Base-by-base conservation (phyloP, 35 echinoderm and acorn worm genomes). In the Antedon bifida region DNA sequence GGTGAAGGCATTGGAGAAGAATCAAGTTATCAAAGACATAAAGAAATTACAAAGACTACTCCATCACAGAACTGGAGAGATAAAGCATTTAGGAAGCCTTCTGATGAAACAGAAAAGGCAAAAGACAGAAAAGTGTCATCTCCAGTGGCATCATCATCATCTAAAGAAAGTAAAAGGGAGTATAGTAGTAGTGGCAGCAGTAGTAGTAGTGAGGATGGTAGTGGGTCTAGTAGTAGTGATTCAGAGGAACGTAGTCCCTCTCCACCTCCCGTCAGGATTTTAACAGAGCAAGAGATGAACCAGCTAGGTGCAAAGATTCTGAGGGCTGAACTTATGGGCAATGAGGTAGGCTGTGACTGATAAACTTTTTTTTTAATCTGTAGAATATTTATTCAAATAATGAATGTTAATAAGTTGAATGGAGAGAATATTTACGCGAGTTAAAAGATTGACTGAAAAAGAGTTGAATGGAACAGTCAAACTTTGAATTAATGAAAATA, bases 211-310 rank as follows among this genome's bases (percentile, higher is more conserved):
- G 90, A 84, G 81, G 82, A 84, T 36, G 87, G 84, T 14, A 75
- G 75, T 64, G 85, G 34, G 46, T 74, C 55, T 38, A 78, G 51
- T 82, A 29, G 34, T 23, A 83, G 83, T 16, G 29, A 28, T 23
- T 74, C 73, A 29, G 79, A 74, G 73, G 82, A 88, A 77, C 76
- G 77, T 29, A 84, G 74, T 36, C 85, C 85, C 23, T 75, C 85
- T 30, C 85, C 85, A 34, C 10, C 9, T 19, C 90, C 90, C 17
- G 82, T 82, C 26, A 99, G 74, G 79, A 74, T 90, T 34, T 33
- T 99, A 34, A 93, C 86, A 29, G 91, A 99, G 29, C 83, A 82
- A 34, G 95, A 99, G 76, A 99, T 99, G 91, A 99, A 99, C 80
- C 87, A 99, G 74, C 86, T 99, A 7, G 95, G 95, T 31, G 95